Evolutionary conservation across 2,888 invertebrate genomes (phyloP).

Genomic region (Perizoma affinitatum): DNA sequence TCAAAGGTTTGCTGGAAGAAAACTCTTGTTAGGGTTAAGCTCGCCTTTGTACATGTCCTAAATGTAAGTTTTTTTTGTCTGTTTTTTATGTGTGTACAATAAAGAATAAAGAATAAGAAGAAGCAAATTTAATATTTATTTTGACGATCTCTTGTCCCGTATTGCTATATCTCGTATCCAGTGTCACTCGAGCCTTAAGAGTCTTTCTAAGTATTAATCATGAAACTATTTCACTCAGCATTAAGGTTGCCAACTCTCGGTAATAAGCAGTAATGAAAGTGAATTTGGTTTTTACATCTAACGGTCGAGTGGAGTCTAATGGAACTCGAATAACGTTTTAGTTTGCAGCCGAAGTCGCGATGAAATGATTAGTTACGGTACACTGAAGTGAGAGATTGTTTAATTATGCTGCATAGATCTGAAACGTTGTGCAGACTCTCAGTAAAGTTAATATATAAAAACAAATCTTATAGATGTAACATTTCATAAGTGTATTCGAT

Average conservation of each 20-base stretch:
- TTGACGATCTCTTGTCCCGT: too few species aligned
- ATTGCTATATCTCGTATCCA: too few species aligned
- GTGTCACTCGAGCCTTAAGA: too few species aligned
- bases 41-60: too few species aligned
- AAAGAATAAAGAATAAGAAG: too few species aligned
- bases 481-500: not conserved
- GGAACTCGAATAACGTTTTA: conserved; percentile 24
- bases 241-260: conserved; percentile 3
- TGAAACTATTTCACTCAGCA: conserved; percentile 4
- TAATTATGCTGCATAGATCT: conserved; percentile 11
- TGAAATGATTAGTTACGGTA: conserved; percentile 18
- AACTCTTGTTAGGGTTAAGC: too few species aligned
- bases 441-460: not conserved
- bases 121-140: too few species aligned
- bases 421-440: not conserved
- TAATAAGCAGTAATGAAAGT: conserved; percentile 28
- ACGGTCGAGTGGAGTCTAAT: conserved; percentile 25
- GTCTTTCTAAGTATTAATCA: not conserved
- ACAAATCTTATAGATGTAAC: too few species aligned
- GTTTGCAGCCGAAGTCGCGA: conserved; percentile 14
- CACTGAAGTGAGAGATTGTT: conserved; percentile 15
- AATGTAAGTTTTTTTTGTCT: too few species aligned
- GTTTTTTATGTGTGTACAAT: too few species aligned
- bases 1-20: too few species aligned
- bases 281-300: conserved; percentile 29